phyloP scores from a whole-genome alignment of 2,888 invertebrate genomes.

The Brachylomia viminalis region DNA sequence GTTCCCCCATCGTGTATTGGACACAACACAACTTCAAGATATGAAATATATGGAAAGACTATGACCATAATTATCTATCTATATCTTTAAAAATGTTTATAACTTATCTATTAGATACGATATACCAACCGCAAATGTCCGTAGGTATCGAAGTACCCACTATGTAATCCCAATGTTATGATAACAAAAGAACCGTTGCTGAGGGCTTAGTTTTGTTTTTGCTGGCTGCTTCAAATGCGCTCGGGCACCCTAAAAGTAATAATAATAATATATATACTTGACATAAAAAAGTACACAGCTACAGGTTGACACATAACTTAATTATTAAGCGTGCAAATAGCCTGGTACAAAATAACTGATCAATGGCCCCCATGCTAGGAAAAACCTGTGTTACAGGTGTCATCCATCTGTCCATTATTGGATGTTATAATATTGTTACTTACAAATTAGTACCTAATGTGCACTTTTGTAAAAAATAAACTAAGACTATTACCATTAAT shows the following conservation, averaged over 20 bases:
- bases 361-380: too few species aligned
- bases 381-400: too few species aligned
- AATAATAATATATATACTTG: too few species aligned
- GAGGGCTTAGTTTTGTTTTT: background rate
- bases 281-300: too few species aligned
- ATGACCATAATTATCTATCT: background rate
- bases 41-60: conserved; percentile 4
- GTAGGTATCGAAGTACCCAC: background rate
- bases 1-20: conserved; percentile 30
- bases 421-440: too few species aligned
- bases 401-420: too few species aligned
- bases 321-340: too few species aligned
- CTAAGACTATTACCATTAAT: too few species aligned
- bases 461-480: too few species aligned
- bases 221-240: background rate
- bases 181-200: background rate
- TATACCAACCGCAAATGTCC: background rate
- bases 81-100: background rate
- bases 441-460: too few species aligned
- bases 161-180: background rate
- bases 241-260: background rate
- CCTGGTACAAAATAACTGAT: too few species aligned
- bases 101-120: background rate
- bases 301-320: too few species aligned
- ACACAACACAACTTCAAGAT: conserved; percentile 25